Conservation (phyloP, 2,888 invertebrate genomes). For the Scaptomyza parva region DNA sequence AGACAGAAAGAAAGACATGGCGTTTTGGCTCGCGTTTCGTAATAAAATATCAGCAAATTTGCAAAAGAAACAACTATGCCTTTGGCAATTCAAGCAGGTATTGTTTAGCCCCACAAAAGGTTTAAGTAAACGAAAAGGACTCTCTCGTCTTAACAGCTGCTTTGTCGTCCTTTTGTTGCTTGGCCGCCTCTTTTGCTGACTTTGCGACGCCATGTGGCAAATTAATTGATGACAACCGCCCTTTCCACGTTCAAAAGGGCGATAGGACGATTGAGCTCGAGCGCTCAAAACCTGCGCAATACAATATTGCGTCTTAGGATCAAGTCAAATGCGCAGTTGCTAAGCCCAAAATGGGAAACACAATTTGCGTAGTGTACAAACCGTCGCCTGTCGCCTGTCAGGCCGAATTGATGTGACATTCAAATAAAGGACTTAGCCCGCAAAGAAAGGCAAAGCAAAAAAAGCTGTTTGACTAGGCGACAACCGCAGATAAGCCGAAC, state of each 20-base stretch:
- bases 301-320: constrained; percentile 52
- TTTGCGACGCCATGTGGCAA: constrained; percentile 57
- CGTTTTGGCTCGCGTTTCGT: constrained; percentile 30
- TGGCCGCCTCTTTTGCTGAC: constrained; percentile 49
- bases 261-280: constrained; percentile 19
- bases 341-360: neutral
- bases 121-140: constrained; percentile 56
- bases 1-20: neutral
- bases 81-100: constrained; percentile 1
- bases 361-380: constrained; percentile 29
- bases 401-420: constrained; percentile 64
- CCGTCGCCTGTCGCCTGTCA: constrained; percentile 31
- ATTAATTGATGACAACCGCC: constrained; percentile 21
- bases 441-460: neutral
- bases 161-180: constrained; percentile 26
- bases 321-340: constrained; percentile 56
- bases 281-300: constrained; percentile 64
- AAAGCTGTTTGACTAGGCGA: constrained; percentile 19
- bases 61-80: constrained; percentile 19
- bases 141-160: constrained; percentile 40
- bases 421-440: constrained; percentile 62
- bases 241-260: neutral
- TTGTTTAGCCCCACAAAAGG: constrained; percentile 46
- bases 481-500: constrained; percentile 68
- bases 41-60: constrained; percentile 21